Conservation (phyloP, 2,888 invertebrate species). For the Brenthis hecate region DNA sequence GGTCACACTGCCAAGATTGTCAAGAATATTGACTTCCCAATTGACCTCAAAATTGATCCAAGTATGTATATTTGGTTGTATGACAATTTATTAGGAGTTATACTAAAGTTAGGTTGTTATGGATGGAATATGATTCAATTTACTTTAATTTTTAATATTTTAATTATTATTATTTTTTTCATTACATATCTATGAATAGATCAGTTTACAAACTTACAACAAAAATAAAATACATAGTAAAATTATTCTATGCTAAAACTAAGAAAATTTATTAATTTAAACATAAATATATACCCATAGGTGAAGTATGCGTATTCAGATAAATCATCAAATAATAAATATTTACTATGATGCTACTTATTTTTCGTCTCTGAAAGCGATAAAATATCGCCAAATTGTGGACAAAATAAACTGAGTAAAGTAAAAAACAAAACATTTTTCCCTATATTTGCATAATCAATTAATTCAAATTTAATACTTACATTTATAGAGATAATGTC, state of each 20-base stretch:
- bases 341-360: conserved; percentile 65
- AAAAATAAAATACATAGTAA: no score
- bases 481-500: conserved; percentile 89
- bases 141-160: not conserved
- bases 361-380: conserved; percentile 77
- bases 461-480: not conserved
- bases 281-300: no score
- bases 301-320: not conserved
- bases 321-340: not conserved
- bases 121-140: no score
- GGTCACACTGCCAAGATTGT: conserved; percentile 96
- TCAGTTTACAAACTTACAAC: no score
- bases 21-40: conserved; percentile 94
- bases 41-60: conserved; percentile 94
- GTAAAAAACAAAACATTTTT: not conserved
- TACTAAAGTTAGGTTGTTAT: no score
- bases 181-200: no score
- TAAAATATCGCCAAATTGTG: conserved; percentile 52
- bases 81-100: no score
- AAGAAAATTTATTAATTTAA: no score
- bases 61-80: conserved; percentile 80
- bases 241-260: no score
- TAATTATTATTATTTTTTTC: not conserved
- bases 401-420: conserved; percentile 61
- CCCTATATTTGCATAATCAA: not conserved